Evolutionary conservation across 2,797 vertebrate species (phyloP).

Genomic region (Sparus aurata): DNA sequence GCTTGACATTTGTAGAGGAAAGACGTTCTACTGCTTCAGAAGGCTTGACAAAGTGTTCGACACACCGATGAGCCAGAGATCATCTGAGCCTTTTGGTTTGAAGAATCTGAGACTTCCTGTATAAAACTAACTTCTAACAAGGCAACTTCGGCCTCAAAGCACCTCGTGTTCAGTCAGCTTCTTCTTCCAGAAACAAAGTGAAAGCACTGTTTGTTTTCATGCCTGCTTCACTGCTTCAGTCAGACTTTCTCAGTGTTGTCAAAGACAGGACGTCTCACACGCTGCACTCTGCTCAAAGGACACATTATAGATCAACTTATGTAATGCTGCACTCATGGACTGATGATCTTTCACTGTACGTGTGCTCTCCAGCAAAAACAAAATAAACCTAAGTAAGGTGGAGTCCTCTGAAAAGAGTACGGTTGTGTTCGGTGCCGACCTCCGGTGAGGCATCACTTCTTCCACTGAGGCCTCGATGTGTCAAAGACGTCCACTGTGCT

Average conservation of each 20-base stretch:
- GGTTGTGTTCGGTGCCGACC: conserved; percentile 49
- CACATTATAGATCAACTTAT: conserved; percentile 18
- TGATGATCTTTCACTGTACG: neutral
- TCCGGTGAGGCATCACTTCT: conserved; percentile 72
- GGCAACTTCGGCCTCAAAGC: neutral
- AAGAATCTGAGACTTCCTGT: too few species aligned
- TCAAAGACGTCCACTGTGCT: conserved; percentile 80
- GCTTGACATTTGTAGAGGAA: conserved; percentile 25
- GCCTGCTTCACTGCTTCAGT: neutral
- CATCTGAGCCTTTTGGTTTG: neutral
- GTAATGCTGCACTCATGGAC: conserved; percentile 1
- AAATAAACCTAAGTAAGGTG: conserved; percentile 52
- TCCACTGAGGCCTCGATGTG: conserved; percentile 57
- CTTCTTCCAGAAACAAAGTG: neutral
- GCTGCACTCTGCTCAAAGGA: conserved; percentile 25
- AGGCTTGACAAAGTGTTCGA: neutral
- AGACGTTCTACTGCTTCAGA: conserved; percentile 3
- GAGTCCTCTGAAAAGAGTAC: conserved; percentile 38
- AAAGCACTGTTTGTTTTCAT: conserved; percentile 21
- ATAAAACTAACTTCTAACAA: too few species aligned
- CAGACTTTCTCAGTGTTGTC: neutral
- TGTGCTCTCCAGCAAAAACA: conserved; percentile 44
- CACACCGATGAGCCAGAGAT: neutral
- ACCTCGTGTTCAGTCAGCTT: neutral
- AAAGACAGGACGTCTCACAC: conserved; percentile 41